Evolutionary conservation across 1,140 invertebrate genomes (phyloP).

Genomic region (Hirudo medicinalis): DNA sequence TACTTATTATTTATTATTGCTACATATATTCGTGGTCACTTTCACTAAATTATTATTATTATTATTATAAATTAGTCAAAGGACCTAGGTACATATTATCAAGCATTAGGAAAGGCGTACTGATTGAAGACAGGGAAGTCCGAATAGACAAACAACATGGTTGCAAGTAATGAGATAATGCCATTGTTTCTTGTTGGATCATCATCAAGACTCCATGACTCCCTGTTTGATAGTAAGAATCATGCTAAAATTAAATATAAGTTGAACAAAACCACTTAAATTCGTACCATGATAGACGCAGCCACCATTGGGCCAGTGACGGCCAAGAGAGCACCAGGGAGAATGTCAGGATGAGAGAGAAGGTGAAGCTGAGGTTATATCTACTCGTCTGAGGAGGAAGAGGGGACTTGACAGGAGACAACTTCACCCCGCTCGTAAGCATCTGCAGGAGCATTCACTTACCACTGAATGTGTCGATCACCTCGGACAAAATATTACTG

Average conservation of each 20-base stretch:
- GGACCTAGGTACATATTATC: neutral
- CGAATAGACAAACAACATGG: conserved; percentile 15
- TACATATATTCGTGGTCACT: neutral
- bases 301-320: neutral
- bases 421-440: neutral
- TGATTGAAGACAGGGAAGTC: conserved; percentile 12
- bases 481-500: neutral
- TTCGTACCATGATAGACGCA: neutral
- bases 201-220: conserved; percentile 9
- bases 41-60: neutral
- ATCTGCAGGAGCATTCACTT: neutral
- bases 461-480: too few species aligned
- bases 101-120: conserved; percentile 2
- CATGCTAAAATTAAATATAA: neutral
- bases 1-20: neutral
- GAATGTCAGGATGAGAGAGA: conserved; percentile 7
- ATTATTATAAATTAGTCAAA: neutral
- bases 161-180: neutral
- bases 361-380: conserved; percentile 15
- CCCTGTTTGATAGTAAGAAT: neutral
- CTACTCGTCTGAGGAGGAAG: neutral
- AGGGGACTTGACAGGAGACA: conserved; percentile 8
- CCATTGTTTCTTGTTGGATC: conserved; percentile 9
- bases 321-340: conserved; percentile 8
- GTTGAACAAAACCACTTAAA: neutral